Conservation (phyloP, 2,113 vertebrate species). For the Myrmophylax atrothorax region DNA sequence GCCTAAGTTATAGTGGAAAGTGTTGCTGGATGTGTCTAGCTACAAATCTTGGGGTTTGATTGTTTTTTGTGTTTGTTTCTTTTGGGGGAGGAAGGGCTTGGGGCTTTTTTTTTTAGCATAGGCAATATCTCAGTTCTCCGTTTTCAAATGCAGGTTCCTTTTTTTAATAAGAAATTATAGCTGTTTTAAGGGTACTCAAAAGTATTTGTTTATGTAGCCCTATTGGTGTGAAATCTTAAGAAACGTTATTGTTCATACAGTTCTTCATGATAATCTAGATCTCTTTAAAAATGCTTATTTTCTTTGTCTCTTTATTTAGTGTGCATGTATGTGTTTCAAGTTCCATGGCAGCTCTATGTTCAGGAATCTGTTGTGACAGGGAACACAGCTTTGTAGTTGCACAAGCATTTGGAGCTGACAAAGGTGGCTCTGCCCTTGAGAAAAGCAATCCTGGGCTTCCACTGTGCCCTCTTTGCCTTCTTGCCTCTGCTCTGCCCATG, state of each 20-base stretch:
- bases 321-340: background rate
- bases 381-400: background rate
- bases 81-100: fast-evolving
- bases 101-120: background rate
- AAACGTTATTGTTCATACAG: background rate
- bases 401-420: background rate
- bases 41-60: background rate
- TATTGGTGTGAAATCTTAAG: background rate
- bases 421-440: background rate
- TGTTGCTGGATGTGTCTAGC: background rate
- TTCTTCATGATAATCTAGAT: background rate
- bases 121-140: background rate
- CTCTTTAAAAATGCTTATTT: background rate
- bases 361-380: background rate
- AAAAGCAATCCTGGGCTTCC: background rate
- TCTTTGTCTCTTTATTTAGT: background rate
- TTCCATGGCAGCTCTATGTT: background rate
- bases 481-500: background rate
- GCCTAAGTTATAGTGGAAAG: background rate
- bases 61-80: background rate
- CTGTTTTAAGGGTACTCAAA: background rate
- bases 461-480: background rate
- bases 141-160: background rate
- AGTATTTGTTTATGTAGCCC: background rate
- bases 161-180: background rate